phyloP scores from a whole-genome alignment of 2,888 invertebrate species.

The Plagodis pulveraria region DNA sequence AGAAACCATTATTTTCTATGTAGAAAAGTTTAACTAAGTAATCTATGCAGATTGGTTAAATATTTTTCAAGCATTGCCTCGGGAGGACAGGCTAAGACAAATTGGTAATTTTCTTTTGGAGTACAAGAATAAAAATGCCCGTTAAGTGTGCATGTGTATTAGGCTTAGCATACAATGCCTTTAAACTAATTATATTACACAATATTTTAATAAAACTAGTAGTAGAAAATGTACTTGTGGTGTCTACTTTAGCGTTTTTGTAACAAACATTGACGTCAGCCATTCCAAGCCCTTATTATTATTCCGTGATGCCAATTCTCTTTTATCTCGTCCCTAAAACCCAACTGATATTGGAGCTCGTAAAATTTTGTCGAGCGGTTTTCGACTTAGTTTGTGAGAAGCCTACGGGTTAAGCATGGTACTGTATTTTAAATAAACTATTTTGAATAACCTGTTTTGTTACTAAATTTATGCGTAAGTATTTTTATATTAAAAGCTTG shows the following conservation, averaged over 20 bases:
- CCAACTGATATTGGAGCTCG: slow-evolving; percentile 43
- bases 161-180: too few species aligned
- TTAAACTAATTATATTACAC: too few species aligned
- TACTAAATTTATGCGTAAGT: slow-evolving; percentile 12
- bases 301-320: slow-evolving; percentile 46
- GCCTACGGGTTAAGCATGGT: slow-evolving; percentile 15
- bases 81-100: too few species aligned
- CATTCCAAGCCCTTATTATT: not conserved
- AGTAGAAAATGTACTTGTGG: too few species aligned
- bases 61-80: too few species aligned
- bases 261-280: not conserved
- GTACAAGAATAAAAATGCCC: too few species aligned
- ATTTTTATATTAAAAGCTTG: slow-evolving; percentile 1
- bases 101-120: too few species aligned
- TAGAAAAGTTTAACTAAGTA: too few species aligned
- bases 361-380: slow-evolving; percentile 48
- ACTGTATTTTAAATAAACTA: slow-evolving; percentile 5
- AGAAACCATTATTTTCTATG: too few species aligned
- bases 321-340: slow-evolving; percentile 53
- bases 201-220: too few species aligned
- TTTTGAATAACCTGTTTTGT: slow-evolving; percentile 24
- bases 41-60: too few species aligned
- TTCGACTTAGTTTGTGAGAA: slow-evolving; percentile 21
- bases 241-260: not conserved
- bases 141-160: too few species aligned